These are phyloP conservation scores for Dynastes maya DNA, from an alignment of 2,888 invertebrate species.

Conservation along the genomic window DNA sequence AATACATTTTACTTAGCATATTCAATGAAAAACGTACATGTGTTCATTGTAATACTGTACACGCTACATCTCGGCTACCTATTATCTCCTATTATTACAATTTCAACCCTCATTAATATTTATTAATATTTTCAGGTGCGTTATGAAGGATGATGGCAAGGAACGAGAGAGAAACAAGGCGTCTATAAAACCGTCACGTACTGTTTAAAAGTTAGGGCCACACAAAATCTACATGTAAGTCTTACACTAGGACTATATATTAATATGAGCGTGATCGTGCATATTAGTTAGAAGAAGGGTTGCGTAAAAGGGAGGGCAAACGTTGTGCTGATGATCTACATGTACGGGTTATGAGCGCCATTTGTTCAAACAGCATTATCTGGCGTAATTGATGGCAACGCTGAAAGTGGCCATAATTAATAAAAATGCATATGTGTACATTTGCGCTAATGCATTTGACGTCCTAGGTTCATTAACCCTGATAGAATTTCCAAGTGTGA, in stretches of 20 bases:
- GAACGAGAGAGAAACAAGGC: conserved; percentile 36
- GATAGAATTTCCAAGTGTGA: conserved; percentile 29
- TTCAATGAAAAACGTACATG: conserved; percentile 42
- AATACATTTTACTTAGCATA: conserved; percentile 39
- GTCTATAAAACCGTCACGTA: conserved; percentile 50
- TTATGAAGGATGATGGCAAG: conserved; percentile 22
- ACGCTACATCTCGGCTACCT: conserved; percentile 43
- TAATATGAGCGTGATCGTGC: conserved; percentile 52
- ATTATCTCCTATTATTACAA: conserved; percentile 49
- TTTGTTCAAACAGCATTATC: conserved; percentile 46
- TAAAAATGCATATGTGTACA: conserved; percentile 40
- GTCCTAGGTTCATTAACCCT: conserved; percentile 29
- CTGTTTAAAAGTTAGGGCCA: conserved; percentile 59
- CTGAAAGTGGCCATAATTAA: conserved; percentile 31
- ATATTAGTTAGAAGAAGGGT: conserved; percentile 45
- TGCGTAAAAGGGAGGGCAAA: conserved; percentile 15
- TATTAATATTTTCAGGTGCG: conserved; percentile 51
- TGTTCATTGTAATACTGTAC: conserved; percentile 43
- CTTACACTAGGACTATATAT: conserved; percentile 54
- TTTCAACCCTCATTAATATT: conserved; percentile 51
- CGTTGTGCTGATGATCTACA: neutral
- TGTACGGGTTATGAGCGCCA: conserved; percentile 41
- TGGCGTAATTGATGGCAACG: conserved; percentile 28
- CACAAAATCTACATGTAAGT: conserved; percentile 60
- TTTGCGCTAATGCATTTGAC: conserved; percentile 43